Percentiles rank a stretch among this genome's conserved stretches.
These are phyloP conservation scores for Brachionus manjavacas DNA, from an alignment of 1,140 invertebrate genomes.

Conservation along the genomic window DNA sequence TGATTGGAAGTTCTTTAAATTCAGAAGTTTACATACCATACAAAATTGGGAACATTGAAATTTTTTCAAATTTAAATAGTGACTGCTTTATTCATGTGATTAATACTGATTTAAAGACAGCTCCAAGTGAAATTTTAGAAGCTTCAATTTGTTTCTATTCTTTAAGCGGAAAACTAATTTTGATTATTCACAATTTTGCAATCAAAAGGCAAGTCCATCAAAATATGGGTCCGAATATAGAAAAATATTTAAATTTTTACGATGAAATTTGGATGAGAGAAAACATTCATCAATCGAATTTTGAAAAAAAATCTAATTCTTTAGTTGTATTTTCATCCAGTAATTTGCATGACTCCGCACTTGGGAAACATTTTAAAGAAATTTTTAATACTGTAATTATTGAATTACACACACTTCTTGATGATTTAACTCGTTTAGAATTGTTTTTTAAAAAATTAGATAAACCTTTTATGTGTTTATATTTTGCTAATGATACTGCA, in stretches of 20 bases:
- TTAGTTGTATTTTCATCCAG: not conserved
- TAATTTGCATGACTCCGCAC: not conserved
- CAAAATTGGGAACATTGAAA: not conserved
- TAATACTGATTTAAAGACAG: not conserved
- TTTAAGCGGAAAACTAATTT: not conserved
- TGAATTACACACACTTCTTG: not conserved
- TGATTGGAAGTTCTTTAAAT: not conserved
- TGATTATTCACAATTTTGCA: not conserved
- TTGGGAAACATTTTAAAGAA: not conserved
- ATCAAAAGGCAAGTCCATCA: not conserved
- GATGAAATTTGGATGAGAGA: not conserved
- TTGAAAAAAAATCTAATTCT: not conserved
- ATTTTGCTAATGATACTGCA: too few relatives aligned
- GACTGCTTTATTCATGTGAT: not conserved
- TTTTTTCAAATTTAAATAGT: not conserved
- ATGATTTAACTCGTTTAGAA: too few relatives aligned
- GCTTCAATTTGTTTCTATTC: not conserved
- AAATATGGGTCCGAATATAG: not conserved
- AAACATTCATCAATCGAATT: not conserved
- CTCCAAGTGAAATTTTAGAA: not conserved
- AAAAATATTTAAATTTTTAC: not conserved
- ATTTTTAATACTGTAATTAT: not conserved
- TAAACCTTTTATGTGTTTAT: too few relatives aligned
- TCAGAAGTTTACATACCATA: not conserved
- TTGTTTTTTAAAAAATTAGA: too few relatives aligned